phyloP scores from a whole-genome alignment of 1,140 invertebrate genomes.

The Dendrolimus kikuchii region DNA sequence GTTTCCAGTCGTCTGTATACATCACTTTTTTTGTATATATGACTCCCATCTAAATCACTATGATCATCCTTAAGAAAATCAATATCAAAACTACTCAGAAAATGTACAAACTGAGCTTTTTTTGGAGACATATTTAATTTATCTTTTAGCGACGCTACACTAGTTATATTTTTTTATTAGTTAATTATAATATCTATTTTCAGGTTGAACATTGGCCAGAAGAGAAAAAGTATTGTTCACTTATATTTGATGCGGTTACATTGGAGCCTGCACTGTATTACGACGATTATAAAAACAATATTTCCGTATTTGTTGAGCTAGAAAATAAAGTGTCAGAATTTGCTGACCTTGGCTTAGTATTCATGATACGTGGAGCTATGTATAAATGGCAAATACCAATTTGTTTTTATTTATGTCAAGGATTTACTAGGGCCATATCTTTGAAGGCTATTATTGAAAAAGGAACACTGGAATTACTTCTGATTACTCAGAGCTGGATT shows the following conservation, averaged over 20 bases:
- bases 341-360: constrained; percentile 14
- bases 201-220: background rate
- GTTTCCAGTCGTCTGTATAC: too few species aligned
- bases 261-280: constrained; percentile 13
- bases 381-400: constrained; percentile 17
- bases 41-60: too few species aligned
- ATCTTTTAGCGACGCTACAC: too few species aligned
- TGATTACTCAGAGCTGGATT: background rate
- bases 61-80: too few species aligned
- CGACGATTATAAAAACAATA: constrained; percentile 10
- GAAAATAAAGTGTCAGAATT: constrained; percentile 1
- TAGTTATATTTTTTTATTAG: too few species aligned
- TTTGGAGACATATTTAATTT: too few species aligned
- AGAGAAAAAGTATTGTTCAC: constrained; percentile 15
- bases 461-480: constrained; percentile 9
- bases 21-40: too few species aligned
- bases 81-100: too few species aligned
- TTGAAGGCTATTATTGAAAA: constrained; percentile 12
- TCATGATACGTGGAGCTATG: constrained; percentile 15
- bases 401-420: constrained; percentile 16
- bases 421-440: constrained; percentile 6
- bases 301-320: background rate
- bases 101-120: too few species aligned
- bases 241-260: constrained; percentile 20
- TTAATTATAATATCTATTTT: too few species aligned